phyloP scores from a whole-genome alignment of 2,888 invertebrate genomes.

The Drosophila kuntzei region DNA sequence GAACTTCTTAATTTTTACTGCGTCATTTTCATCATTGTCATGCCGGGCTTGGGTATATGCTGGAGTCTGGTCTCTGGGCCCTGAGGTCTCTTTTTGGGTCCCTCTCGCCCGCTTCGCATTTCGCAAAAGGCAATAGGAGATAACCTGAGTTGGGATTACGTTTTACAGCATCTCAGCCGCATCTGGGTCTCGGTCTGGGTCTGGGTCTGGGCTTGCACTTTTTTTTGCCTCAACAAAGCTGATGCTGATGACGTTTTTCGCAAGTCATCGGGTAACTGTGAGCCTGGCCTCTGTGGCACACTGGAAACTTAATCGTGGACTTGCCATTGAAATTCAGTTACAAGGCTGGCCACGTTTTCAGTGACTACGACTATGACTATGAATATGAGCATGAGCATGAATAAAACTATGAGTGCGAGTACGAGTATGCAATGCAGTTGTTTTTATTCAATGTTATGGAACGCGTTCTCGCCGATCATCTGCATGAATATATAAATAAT shows the following conservation, averaged over 20 bases:
- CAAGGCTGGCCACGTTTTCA: conserved; percentile 77
- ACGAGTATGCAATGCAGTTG: conserved; percentile 21
- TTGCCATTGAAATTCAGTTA: conserved; percentile 83
- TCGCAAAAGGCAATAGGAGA: conserved; percentile 55
- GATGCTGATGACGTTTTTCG: conserved; percentile 77
- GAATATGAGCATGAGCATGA: conserved; percentile 38
- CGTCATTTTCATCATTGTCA: conserved; percentile 82
- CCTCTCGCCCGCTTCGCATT: conserved; percentile 33
- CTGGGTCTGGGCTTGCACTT: conserved; percentile 72
- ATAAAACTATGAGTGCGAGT: conserved; percentile 25
- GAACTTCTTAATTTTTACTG: conserved; percentile 83
- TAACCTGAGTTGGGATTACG: conserved; percentile 38
- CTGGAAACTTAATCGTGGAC: conserved; percentile 77
- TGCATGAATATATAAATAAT: conserved; percentile 30
- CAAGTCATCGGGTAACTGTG: conserved; percentile 83
- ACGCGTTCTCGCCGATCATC: conserved; percentile 50
- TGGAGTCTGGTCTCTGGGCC: conserved; percentile 28
- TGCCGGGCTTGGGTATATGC: conserved; percentile 56
- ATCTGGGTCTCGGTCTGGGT: conserved; percentile 45
- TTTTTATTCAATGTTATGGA: conserved; percentile 66
- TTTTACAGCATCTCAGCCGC: conserved; percentile 66
- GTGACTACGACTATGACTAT: conserved; percentile 49
- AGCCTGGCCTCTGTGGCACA: conserved; percentile 72
- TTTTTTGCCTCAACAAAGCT: conserved; percentile 44
- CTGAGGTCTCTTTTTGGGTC: conserved; percentile 11